Conservation (phyloP, 1,140 invertebrate genomes). For the Drosophila ironensis region DNA sequence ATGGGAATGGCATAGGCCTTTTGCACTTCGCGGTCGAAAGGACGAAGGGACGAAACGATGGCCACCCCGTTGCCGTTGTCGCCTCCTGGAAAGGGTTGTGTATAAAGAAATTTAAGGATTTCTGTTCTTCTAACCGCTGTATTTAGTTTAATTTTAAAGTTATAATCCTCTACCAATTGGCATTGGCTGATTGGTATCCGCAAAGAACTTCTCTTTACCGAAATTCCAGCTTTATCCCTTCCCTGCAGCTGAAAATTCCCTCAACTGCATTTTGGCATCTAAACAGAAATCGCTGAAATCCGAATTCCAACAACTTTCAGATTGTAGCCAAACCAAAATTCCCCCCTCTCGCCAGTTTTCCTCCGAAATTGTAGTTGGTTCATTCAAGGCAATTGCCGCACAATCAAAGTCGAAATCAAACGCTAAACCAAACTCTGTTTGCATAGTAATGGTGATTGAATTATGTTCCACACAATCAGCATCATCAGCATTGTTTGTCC, state of each 20-base stretch:
- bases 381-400: conserved; percentile 41
- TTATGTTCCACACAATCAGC: conserved; percentile 48
- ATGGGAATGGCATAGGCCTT: conserved; percentile 86
- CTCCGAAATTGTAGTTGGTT: conserved; percentile 22
- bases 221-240: too few species aligned
- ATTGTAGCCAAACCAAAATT: conserved; percentile 29
- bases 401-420: conserved; percentile 44
- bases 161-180: too few species aligned
- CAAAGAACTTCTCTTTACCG: too few species aligned
- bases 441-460: conserved; percentile 49
- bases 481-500: conserved; percentile 48
- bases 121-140: too few species aligned
- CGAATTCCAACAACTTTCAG: conserved; percentile 28
- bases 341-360: neutral
- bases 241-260: neutral
- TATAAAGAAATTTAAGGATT: neutral
- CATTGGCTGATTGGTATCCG: too few species aligned
- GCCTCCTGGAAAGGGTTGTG: conserved; percentile 80
- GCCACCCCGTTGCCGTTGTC: conserved; percentile 86
- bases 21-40: conserved; percentile 87
- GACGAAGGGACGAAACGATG: conserved; percentile 84
- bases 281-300: conserved; percentile 28
- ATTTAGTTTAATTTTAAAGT: too few species aligned
- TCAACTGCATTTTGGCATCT: conserved; percentile 4
- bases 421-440: conserved; percentile 47